A percentile compares a stretch with the other conserved stretches of the same genome.
These are phyloP conservation scores for Elaphurus davidianus DNA, from an alignment of 2,113 vertebrate genomes.

Conservation along the genomic window DNA sequence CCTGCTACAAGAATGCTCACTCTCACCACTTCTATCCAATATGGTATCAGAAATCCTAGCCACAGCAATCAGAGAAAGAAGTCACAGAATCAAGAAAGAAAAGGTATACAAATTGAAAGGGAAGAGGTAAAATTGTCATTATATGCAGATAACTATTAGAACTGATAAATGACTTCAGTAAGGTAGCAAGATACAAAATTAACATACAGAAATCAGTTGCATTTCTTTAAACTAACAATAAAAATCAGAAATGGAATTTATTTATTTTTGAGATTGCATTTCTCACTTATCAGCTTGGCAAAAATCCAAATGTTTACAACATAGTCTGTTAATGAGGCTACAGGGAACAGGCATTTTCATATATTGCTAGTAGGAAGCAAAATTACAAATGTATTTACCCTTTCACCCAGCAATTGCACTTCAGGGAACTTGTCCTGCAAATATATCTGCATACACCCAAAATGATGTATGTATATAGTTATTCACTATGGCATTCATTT, in stretches of 20 bases:
- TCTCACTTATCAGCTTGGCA: constrained; percentile 51
- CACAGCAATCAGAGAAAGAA: neutral
- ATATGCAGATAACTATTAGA: neutral
- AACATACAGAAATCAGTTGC: neutral
- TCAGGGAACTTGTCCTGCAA: neutral
- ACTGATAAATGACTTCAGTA: neutral
- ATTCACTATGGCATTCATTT: neutral
- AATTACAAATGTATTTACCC: neutral
- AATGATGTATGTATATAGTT: accelerated
- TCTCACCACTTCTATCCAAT: neutral
- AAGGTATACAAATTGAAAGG: neutral
- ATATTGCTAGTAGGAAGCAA: neutral
- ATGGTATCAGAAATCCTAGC: neutral
- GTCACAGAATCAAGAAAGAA: neutral
- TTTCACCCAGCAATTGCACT: neutral
- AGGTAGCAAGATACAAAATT: neutral
- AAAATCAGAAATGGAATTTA: neutral
- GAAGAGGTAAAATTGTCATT: neutral
- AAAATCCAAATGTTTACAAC: neutral
- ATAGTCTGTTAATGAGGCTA: neutral
- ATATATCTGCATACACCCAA: neutral
- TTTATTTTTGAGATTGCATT: neutral
- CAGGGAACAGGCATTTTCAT: neutral
- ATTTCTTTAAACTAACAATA: neutral
- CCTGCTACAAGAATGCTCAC: neutral